Conservation (phyloP, 2,888 invertebrate species). For the Agriopis marginaria region DNA sequence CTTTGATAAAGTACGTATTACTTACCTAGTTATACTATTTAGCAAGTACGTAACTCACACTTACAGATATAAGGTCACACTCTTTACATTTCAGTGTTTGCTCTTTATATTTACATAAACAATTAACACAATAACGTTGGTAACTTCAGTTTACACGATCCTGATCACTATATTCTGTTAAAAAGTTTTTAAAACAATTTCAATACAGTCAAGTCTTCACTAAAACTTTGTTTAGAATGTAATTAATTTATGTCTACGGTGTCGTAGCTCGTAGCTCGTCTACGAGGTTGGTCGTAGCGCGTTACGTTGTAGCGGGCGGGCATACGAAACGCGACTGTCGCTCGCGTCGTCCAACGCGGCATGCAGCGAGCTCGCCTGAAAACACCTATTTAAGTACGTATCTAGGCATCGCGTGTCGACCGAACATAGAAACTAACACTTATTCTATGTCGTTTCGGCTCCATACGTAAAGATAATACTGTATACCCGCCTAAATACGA, state of each 20-base stretch:
- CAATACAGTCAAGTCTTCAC: slow-evolving; percentile 9
- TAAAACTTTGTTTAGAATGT: slow-evolving; percentile 32
- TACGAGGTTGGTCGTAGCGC: slow-evolving; percentile 43
- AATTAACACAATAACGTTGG: slow-evolving; percentile 47
- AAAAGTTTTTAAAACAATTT: slow-evolving; percentile 11
- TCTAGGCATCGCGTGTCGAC: slow-evolving; percentile 41
- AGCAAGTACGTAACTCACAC: slow-evolving; percentile 34
- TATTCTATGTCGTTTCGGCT: slow-evolving; percentile 19
- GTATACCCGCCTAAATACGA: slow-evolving; percentile 18
- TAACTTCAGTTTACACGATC: slow-evolving; percentile 40
- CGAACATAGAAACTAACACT: slow-evolving; percentile 20
- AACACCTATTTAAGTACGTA: slow-evolving; percentile 40
- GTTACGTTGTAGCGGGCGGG: slow-evolving; percentile 56
- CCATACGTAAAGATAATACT: slow-evolving; percentile 15
- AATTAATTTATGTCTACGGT: slow-evolving; percentile 49
- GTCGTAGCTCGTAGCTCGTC: slow-evolving; percentile 62
- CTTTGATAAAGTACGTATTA: slow-evolving; percentile 20
- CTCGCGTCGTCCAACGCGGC: slow-evolving; percentile 50
- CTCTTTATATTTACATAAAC: slow-evolving; percentile 53
- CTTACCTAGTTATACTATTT: slow-evolving; percentile 49
- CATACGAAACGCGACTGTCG: slow-evolving; percentile 66
- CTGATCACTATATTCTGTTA: slow-evolving; percentile 23
- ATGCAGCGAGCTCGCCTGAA: slow-evolving; percentile 47
- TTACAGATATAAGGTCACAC: slow-evolving; percentile 47
- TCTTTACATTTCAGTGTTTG: slow-evolving; percentile 46